phyloP scores from a whole-genome alignment of 2,888 invertebrate genomes.

The Mythimna lalbum region DNA sequence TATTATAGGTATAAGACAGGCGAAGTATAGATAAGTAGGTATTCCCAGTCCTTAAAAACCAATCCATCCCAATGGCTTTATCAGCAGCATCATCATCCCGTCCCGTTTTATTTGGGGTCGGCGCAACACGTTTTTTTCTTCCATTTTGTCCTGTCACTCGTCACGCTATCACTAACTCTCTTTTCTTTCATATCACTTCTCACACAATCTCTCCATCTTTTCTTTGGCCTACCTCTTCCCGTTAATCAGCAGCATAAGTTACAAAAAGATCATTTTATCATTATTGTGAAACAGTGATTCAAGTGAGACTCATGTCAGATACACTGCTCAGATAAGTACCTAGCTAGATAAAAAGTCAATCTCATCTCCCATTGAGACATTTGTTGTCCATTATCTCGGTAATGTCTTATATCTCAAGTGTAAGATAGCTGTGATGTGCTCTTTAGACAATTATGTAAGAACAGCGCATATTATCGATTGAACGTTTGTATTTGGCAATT shows the following conservation, averaged over 20 bases:
- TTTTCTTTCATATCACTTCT: too few species aligned
- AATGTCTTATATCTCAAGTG: conserved; percentile 64
- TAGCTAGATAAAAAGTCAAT: conserved; percentile 60
- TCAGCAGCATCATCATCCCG: background rate
- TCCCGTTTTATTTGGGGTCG: too few species aligned
- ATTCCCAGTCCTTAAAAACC: conserved; percentile 4
- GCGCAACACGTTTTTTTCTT: too few species aligned
- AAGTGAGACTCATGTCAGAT: conserved; percentile 43
- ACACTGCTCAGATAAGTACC: conserved; percentile 59
- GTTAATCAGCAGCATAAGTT: conserved; percentile 18
- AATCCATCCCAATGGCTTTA: background rate
- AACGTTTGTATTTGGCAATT: conserved; percentile 5
- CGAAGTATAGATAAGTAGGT: too few species aligned
- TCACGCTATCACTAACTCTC: too few species aligned
- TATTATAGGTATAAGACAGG: too few species aligned
- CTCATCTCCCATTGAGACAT: conserved; percentile 70
- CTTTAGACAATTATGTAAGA: conserved; percentile 61
- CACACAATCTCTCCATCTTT: too few species aligned
- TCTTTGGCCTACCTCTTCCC: too few species aligned
- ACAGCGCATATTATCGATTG: conserved; percentile 44
- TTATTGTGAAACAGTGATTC: conserved; percentile 56
- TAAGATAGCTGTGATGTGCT: conserved; percentile 58
- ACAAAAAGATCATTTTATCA: conserved; percentile 37
- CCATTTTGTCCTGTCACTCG: too few species aligned
- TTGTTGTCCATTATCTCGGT: conserved; percentile 60